Conservation (phyloP, 2,888 invertebrate genomes). For the Zootermopsis nevadensis region DNA sequence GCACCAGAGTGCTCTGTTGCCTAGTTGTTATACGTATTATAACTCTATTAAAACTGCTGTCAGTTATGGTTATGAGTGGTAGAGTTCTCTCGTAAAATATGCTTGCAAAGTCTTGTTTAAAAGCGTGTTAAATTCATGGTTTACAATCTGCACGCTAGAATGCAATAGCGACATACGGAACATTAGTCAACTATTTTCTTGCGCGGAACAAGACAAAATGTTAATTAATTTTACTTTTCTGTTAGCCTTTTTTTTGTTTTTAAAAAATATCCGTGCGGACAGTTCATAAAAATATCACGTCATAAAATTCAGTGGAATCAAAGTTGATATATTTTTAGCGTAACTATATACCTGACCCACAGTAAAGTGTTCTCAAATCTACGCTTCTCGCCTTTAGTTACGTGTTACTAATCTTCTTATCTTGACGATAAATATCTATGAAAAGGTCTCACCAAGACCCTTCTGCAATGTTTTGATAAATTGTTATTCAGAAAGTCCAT, state of each 20-base stretch:
- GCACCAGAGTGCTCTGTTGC: conserved; percentile 23
- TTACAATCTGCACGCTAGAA: not conserved
- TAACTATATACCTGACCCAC: no score
- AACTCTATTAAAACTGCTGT: conserved; percentile 44
- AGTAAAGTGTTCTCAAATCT: no score
- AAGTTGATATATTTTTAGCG: no score
- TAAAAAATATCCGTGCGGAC: not conserved
- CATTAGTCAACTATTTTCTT: not conserved
- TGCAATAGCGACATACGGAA: not conserved
- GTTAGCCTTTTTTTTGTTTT: not conserved
- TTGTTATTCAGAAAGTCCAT: no score
- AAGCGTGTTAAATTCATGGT: conserved; percentile 46
- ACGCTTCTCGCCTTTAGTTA: no score
- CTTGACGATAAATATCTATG: no score
- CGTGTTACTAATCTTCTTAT: no score
- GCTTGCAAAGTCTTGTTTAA: conserved; percentile 42
- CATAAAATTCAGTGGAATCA: no score
- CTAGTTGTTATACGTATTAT: conserved; percentile 36
- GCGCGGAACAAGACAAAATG: not conserved
- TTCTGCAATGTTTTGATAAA: no score
- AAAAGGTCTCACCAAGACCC: no score
- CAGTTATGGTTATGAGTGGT: conserved; percentile 38
- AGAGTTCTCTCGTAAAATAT: conserved; percentile 37
- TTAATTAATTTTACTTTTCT: not conserved
- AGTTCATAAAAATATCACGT: no score